Conservation (phyloP, 2,797 vertebrate species). For the Prunella strophiata region DNA sequence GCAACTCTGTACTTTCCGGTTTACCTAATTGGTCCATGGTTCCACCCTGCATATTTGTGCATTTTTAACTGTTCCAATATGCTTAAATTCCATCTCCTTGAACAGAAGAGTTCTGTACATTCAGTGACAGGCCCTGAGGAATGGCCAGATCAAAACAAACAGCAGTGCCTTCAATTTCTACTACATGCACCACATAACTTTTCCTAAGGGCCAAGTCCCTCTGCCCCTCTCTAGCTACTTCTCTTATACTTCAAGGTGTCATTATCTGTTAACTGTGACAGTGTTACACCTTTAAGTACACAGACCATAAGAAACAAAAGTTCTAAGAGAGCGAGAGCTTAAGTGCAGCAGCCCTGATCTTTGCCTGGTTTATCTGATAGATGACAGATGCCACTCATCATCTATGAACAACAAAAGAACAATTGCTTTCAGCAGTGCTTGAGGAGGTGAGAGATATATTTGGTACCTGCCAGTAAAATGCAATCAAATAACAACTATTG, state of each 20-base stretch:
- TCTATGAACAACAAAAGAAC: background rate
- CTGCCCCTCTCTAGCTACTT: background rate
- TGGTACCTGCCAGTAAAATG: background rate
- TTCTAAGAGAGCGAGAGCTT: background rate
- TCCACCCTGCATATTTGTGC: background rate
- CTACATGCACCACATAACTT: accelerated
- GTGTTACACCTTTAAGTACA: background rate
- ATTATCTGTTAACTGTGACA: background rate
- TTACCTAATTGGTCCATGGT: background rate
- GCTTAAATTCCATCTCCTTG: background rate
- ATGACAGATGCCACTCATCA: background rate
- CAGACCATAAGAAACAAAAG: background rate
- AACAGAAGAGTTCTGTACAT: background rate
- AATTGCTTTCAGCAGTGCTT: background rate
- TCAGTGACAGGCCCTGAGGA: background rate
- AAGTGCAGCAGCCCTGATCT: background rate
- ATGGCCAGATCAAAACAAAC: background rate
- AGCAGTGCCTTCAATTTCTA: background rate
- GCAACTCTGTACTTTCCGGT: background rate
- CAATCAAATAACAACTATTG: background rate
- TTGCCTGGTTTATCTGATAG: background rate
- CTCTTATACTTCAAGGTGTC: background rate
- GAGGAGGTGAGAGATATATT: background rate
- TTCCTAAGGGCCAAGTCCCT: background rate
- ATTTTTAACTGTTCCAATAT: background rate